Evolutionary conservation across 2,888 invertebrate genomes (phyloP).

Genomic region (Cantharis rufa): DNA sequence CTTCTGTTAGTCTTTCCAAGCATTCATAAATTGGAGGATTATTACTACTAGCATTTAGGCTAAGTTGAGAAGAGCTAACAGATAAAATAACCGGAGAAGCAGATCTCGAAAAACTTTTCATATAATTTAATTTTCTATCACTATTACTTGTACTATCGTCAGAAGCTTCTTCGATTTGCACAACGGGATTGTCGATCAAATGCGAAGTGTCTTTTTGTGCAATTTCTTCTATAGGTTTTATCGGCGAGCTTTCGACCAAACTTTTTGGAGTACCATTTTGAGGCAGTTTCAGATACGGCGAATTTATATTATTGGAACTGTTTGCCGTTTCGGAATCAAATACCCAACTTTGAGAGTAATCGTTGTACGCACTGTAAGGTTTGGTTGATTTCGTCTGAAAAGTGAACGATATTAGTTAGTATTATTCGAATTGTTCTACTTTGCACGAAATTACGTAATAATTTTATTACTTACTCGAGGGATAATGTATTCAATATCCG

Average conservation of each 20-base stretch:
- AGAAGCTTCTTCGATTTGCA: constrained; percentile 56
- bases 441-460: constrained; percentile 17
- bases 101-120: constrained; percentile 59
- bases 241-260: constrained; percentile 1
- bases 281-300: constrained; percentile 48
- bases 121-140: constrained; percentile 56
- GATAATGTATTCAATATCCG: constrained; percentile 60
- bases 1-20: constrained; percentile 56
- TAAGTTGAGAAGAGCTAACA: constrained; percentile 57
- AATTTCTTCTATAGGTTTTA: constrained; percentile 4
- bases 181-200: constrained; percentile 53
- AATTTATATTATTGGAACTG: constrained; percentile 43
- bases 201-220: constrained; percentile 20
- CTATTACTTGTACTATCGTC: constrained; percentile 48
- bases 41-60: constrained; percentile 41
- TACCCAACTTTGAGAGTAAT: constrained; percentile 60
- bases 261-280: constrained; percentile 46
- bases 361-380: constrained; percentile 51
- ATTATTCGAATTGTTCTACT: constrained; percentile 15
- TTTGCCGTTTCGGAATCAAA: constrained; percentile 53
- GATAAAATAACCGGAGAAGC: constrained; percentile 57
- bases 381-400: constrained; percentile 54
- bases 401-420: constrained; percentile 17
- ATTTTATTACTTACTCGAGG: constrained; percentile 54
- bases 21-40: constrained; percentile 55